Conservation (phyloP, 2,888 invertebrate species). For the Polyommatus iphigenia region DNA sequence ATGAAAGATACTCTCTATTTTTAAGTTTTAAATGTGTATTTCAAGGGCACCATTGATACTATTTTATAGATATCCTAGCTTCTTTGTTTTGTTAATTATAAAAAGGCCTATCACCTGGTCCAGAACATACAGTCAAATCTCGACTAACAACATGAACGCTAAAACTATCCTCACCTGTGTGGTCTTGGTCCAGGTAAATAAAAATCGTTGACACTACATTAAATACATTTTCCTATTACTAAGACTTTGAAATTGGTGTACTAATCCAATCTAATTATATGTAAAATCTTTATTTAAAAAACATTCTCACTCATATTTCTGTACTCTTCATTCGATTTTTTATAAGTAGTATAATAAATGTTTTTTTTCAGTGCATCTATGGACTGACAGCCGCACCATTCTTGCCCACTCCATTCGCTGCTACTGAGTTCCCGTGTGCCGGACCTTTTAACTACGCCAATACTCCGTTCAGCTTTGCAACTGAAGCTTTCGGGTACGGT, state of each 20-base stretch:
- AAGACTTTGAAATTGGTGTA: too few species aligned
- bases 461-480: neutral
- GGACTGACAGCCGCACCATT: slow-evolving; percentile 9
- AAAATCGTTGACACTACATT: neutral
- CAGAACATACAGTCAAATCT: neutral
- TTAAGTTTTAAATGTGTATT: too few species aligned
- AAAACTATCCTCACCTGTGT: neutral
- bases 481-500: neutral
- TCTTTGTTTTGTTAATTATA: slow-evolving; percentile 4
- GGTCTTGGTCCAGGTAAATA: slow-evolving; percentile 14
- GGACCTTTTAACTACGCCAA: neutral
- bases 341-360: too few species aligned
- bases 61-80: neutral
- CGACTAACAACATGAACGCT: neutral
- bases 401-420: neutral
- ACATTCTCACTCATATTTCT: neutral
- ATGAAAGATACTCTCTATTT: too few species aligned
- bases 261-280: too few species aligned
- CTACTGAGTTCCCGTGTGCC: neutral
- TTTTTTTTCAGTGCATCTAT: neutral
- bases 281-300: too few species aligned
- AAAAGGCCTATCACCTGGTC: neutral
- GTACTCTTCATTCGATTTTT: neutral
- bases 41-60: neutral
- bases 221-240: neutral